These are phyloP conservation scores for Xylocampa areola DNA, from an alignment of 2,888 invertebrate species.

Conservation along the genomic window DNA sequence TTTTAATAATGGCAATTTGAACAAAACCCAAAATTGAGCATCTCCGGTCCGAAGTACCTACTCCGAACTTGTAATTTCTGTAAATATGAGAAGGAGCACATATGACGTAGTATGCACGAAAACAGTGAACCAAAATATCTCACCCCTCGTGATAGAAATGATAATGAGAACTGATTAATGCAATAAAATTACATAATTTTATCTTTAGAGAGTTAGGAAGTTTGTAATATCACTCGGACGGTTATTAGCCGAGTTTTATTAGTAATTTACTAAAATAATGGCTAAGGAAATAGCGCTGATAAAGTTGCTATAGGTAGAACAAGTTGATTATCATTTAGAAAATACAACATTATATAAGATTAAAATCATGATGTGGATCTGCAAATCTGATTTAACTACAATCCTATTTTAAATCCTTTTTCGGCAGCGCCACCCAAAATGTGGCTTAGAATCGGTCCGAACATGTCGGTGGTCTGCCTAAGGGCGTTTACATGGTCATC, in stretches of 20 bases:
- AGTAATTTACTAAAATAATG: conserved; percentile 26
- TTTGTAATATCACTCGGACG: conserved; percentile 12
- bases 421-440: conserved; percentile 34
- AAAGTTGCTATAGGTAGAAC: conserved; percentile 2
- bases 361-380: too few relatives aligned
- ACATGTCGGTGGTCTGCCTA: conserved; percentile 59
- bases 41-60: conserved; percentile 61
- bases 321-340: too few relatives aligned
- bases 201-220: conserved; percentile 34
- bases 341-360: too few relatives aligned
- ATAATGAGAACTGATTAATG: conserved; percentile 33
- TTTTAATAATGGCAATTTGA: conserved; percentile 78
- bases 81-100: conserved; percentile 45
- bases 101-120: conserved; percentile 18
- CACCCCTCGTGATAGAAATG: conserved; percentile 23
- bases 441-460: conserved; percentile 6
- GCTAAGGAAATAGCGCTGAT: conserved; percentile 6
- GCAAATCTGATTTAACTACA: conserved; percentile 14
- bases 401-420: conserved; percentile 36
- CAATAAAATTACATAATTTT: conserved; percentile 38
- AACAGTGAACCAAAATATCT: conserved; percentile 17
- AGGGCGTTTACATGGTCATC: conserved; percentile 69
- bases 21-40: conserved; percentile 68
- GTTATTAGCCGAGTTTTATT: conserved; percentile 24
- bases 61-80: conserved; percentile 62